phyloP scores from a whole-genome alignment of 2,888 invertebrate genomes.

The Brachyptera putata region DNA sequence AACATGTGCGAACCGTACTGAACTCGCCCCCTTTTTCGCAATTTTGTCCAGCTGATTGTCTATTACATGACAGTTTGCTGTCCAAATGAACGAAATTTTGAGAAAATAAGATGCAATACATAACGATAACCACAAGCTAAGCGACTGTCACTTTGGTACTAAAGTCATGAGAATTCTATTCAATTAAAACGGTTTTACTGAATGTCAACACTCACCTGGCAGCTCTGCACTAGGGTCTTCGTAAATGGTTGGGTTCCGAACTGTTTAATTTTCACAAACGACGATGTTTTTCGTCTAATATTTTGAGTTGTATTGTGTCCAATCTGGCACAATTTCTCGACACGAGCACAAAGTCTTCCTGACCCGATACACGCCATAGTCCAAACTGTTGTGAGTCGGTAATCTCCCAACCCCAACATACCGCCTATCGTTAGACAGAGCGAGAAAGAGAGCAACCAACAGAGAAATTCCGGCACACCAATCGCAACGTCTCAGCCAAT shows the following conservation, averaged over 20 bases:
- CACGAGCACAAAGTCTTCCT: conserved; percentile 77
- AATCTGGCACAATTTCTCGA: conserved; percentile 78
- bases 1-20: conserved; percentile 4
- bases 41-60: too few relatives aligned
- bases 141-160: too few relatives aligned
- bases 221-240: conserved; percentile 45
- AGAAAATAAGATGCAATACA: too few relatives aligned
- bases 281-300: conserved; percentile 61
- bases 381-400: conserved; percentile 66
- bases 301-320: conserved; percentile 55
- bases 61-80: too few relatives aligned
- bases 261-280: conserved; percentile 63
- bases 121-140: too few relatives aligned
- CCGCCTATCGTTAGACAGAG: conserved; percentile 27
- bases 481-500: conserved; percentile 1
- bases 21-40: conserved; percentile 8
- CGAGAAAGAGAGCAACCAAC: conserved; percentile 8
- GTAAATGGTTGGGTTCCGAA: conserved; percentile 54
- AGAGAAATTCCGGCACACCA: conserved; percentile 19
- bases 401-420: conserved; percentile 32
- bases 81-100: too few relatives aligned
- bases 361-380: conserved; percentile 81
- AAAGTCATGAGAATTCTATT: too few relatives aligned
- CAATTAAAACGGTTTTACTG: neutral
- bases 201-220: conserved; percentile 43